A percentile compares a stretch with the other conserved stretches of the same genome.
Evolutionary conservation across 2,113 vertebrate species (phyloP).

Genomic region (Morone saxatilis): DNA sequence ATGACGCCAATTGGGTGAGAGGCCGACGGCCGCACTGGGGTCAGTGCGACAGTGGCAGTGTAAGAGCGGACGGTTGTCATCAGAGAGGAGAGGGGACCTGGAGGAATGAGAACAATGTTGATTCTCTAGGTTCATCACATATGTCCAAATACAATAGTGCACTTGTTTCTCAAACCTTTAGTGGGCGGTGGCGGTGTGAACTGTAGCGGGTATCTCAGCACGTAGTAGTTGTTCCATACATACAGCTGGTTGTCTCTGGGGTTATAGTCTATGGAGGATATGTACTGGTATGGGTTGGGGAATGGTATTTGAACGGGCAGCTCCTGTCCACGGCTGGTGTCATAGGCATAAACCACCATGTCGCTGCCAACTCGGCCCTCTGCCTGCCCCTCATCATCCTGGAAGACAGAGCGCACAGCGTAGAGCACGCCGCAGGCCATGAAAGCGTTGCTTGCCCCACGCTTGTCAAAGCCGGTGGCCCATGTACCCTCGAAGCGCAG

Average conservation of each 20-base stretch:
- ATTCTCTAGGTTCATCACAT: not conserved
- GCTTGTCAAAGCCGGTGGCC: constrained; percentile 94
- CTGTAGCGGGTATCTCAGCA: constrained; percentile 92
- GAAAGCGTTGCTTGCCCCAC: constrained; percentile 94
- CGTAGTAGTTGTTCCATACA: constrained; percentile 97
- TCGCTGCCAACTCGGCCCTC: constrained; percentile 92
- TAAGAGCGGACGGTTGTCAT: constrained; percentile 83
- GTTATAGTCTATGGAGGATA: constrained; percentile 96
- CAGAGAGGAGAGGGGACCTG: constrained; percentile 79
- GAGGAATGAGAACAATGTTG: not conserved
- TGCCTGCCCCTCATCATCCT: constrained; percentile 93
- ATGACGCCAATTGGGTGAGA: constrained; percentile 92
- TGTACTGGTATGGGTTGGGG: constrained; percentile 96
- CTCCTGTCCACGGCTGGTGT: constrained; percentile 91
- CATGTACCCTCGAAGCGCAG: constrained; percentile 95
- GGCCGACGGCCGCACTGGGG: constrained; percentile 88
- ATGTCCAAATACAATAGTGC: not conserved
- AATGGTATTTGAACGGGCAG: constrained; percentile 89
- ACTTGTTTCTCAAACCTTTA: constrained; percentile 79
- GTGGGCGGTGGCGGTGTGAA: constrained; percentile 91
- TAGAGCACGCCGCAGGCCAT: constrained; percentile 96
- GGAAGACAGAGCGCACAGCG: constrained; percentile 92
- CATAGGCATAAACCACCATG: constrained; percentile 92
- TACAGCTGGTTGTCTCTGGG: constrained; percentile 96
- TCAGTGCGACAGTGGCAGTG: constrained; percentile 82